Conservation (phyloP, 2,888 invertebrate species). For the Hydrotaea cyrtoneurina region DNA sequence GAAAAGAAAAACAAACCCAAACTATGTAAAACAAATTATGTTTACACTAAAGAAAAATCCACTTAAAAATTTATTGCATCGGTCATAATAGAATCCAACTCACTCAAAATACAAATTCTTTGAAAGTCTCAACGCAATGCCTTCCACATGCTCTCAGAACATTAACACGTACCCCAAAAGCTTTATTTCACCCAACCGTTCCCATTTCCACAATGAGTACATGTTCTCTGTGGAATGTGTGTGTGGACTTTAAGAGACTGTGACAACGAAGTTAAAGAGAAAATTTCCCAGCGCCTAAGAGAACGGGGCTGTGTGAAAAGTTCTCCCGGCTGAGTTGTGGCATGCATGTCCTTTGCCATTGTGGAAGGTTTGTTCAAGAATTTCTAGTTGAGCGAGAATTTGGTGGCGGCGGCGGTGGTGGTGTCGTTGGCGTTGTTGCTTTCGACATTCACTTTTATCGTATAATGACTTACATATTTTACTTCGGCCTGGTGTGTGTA, state of each 20-base stretch:
- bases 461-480: conserved; percentile 38
- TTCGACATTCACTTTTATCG: conserved; percentile 33
- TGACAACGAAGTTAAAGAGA: conserved; percentile 9
- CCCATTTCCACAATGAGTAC: no score
- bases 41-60: conserved; percentile 18
- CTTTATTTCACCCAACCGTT: background rate
- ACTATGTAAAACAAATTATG: conserved; percentile 12
- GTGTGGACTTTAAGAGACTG: conserved; percentile 28
- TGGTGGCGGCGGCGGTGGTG: conserved; percentile 7
- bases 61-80: background rate
- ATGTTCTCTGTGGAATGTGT: conserved; percentile 4
- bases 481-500: conserved; percentile 14
- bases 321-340: background rate
- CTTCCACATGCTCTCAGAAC: background rate
- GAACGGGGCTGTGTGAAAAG: background rate
- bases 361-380: conserved; percentile 30
- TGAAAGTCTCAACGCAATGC: background rate
- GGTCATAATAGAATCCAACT: background rate
- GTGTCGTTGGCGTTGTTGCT: conserved; percentile 9
- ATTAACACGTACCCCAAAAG: background rate
- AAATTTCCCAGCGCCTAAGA: conserved; percentile 30
- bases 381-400: background rate
- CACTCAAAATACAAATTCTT: background rate
- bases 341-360: background rate
- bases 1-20: background rate